Base-by-base conservation (phyloP, 2,888 invertebrate species). In the Notodromas monacha region DNA sequence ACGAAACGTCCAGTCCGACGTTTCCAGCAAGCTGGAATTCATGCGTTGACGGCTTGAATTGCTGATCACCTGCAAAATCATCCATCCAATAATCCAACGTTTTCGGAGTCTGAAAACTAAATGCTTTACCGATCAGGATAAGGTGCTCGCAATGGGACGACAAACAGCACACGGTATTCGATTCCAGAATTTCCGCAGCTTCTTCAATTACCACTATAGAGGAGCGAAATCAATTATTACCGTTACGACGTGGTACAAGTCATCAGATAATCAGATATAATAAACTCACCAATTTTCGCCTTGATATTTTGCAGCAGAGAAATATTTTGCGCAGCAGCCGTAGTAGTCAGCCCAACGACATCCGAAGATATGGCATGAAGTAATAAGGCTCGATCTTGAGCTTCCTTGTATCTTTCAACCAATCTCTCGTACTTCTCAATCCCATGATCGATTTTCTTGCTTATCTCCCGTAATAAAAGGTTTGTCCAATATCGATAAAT, bases 291-390 rank as follows among this genome's bases (percentile, higher is more conserved):
- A 39, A 70, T 63, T 35, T 61, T 59, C 3, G 62, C 59, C 33
- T 55, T 49, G 3, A 70, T 45, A 29, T 55, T 50, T 31, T 57
- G 54, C 35, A 74, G 49, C 4, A 67, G 49, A 2, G 56, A 52
- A 37, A 63, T 61, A 12, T 63, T 48, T 31, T 63, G 55, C 0
- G 73, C 70, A 0, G 72, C 72, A 12, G 63, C 61, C 1, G 68
- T 64, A 1, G 73, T 73, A 4, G 74, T 76, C 46, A 69, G 63
- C 1, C 68, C 72, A 14, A 72, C 54, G 2, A 69, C 57, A 26
- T 58, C 44, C 8, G 40, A 34, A 2, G 34, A 4, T 26, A 33
- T 11, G 21, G 35, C 31, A n/a, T n/a, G n/a, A n/a, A n/a, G n/a
- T 11, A 40, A 21, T 30, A 35, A 36, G 3, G 55, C 56, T n/a